A percentile compares a stretch with the other conserved stretches of the same genome.
phyloP scores from a whole-genome alignment of 2,888 invertebrate species.

The Campoletis raptor region DNA sequence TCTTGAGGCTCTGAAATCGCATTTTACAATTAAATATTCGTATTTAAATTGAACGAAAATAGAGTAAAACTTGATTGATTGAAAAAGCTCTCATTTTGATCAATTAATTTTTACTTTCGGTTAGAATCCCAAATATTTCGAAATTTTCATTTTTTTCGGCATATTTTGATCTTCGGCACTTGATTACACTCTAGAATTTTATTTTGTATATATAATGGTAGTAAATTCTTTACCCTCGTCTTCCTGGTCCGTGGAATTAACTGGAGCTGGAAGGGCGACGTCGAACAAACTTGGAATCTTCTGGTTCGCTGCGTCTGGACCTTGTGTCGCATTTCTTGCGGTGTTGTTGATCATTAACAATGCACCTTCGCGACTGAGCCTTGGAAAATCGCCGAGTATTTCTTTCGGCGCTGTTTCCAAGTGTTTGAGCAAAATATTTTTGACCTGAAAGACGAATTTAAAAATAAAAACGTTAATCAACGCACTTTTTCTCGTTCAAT shows the following conservation, averaged over 20 bases:
- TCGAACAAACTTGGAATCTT: constrained; percentile 85
- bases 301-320: constrained; percentile 77
- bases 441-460: constrained; percentile 76
- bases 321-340: constrained; percentile 79
- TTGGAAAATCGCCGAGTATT: constrained; percentile 95
- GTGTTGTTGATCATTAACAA: constrained; percentile 86
- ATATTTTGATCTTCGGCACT: neutral
- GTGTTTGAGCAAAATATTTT: constrained; percentile 87
- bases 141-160: neutral
- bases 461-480: neutral
- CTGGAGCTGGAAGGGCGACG: constrained; percentile 81
- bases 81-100: neutral
- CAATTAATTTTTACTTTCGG: neutral
- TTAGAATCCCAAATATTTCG: neutral
- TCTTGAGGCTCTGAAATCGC: constrained; percentile 39
- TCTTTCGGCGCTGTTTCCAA: constrained; percentile 96
- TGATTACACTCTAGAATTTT: neutral
- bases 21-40: neutral
- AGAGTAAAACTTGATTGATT: neutral
- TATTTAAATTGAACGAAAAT: neutral
- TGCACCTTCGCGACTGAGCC: constrained; percentile 92
- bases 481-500: neutral
- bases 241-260: constrained; percentile 73
- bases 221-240: constrained; percentile 76
- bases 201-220: neutral